These are phyloP conservation scores for Probosciger aterrimus DNA, from an alignment of 2,113 vertebrate species.

Conservation along the genomic window DNA sequence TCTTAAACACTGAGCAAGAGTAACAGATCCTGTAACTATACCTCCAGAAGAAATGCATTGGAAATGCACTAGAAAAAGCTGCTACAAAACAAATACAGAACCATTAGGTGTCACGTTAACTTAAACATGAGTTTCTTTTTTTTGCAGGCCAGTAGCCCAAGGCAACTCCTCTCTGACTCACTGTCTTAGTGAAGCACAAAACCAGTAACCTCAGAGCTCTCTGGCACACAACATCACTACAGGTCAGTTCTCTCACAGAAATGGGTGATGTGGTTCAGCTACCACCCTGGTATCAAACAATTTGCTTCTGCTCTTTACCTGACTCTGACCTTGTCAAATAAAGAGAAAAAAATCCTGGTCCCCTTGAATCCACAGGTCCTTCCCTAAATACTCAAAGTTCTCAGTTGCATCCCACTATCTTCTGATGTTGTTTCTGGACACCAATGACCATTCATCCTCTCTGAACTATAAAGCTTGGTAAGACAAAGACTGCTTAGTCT, in stretches of 20 bases:
- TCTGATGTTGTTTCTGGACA: background rate
- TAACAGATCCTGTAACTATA: slow-evolving; percentile 34
- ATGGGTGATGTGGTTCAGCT: background rate
- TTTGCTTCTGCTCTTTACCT: background rate
- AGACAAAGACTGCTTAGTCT: background rate
- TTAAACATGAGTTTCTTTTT: background rate
- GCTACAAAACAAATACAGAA: background rate
- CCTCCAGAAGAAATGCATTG: slow-evolving; percentile 8
- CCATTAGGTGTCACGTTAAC: background rate
- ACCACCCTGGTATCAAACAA: background rate
- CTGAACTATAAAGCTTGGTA: background rate
- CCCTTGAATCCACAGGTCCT: background rate
- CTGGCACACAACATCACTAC: background rate
- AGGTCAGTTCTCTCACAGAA: background rate
- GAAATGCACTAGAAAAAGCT: background rate
- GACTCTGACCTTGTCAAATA: background rate
- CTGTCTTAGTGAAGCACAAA: background rate
- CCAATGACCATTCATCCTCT: background rate
- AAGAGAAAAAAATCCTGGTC: background rate
- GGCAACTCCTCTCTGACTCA: background rate
- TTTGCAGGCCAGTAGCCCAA: background rate
- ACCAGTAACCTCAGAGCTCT: background rate
- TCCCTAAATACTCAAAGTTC: background rate
- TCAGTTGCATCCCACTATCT: background rate
- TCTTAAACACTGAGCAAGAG: slow-evolving; percentile 56